Conservation (phyloP, 1,140 invertebrate species). For the Arion vulgaris region DNA sequence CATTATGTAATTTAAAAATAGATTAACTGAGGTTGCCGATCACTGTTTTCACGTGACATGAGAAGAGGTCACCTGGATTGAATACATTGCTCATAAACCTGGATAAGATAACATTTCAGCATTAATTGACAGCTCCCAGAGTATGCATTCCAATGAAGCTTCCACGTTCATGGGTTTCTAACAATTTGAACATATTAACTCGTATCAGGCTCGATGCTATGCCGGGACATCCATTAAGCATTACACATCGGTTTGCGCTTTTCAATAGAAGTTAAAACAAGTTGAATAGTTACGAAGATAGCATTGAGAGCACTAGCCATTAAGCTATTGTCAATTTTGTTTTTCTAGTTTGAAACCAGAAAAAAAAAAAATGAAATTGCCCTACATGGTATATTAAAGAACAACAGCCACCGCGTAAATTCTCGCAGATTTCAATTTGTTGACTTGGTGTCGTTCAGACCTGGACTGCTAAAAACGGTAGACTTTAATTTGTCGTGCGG, state of each 20-base stretch:
- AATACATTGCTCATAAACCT: neutral
- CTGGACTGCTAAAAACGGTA: neutral
- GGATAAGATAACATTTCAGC: neutral
- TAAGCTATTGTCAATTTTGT: neutral
- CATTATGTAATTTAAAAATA: too few species aligned
- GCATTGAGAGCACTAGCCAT: neutral
- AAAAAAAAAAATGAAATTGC: neutral
- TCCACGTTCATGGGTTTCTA: neutral
- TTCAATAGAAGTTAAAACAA: neutral
- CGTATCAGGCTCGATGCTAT: neutral
- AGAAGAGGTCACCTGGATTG: neutral
- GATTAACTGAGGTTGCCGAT: too few species aligned
- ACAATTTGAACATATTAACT: neutral
- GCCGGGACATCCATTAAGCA: neutral
- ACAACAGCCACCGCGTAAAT: neutral
- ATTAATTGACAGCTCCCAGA: neutral
- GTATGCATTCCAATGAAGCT: neutral
- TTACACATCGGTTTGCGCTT: neutral
- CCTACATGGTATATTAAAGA: neutral
- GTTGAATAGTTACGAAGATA: neutral
- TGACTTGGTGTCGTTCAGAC: neutral
- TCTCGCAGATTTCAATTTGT: conserved; percentile 1
- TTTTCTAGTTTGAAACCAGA: neutral
- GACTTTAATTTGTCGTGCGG: neutral
- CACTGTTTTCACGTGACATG: too few species aligned